phyloP scores from a whole-genome alignment of 2,113 vertebrate species.

The Siniperca knerii region DNA sequence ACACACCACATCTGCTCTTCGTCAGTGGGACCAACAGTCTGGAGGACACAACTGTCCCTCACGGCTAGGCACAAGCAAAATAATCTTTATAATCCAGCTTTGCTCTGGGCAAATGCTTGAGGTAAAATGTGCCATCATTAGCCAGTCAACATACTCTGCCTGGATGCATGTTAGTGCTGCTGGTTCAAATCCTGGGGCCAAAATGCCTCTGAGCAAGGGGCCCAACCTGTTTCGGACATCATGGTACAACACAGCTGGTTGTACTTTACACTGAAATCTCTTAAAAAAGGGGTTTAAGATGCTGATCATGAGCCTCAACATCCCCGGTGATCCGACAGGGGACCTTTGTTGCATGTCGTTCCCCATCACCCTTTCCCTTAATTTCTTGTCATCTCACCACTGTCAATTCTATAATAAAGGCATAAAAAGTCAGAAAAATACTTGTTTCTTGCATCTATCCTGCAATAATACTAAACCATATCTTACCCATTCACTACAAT shows the following conservation, averaged over 20 bases:
- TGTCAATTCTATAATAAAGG: not conserved
- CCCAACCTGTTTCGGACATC: not conserved
- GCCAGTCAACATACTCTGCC: not conserved
- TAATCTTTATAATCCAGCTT: not conserved
- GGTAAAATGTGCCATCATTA: constrained; percentile 16
- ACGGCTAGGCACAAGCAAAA: not conserved
- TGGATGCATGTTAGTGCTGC: not conserved
- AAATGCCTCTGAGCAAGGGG: not conserved
- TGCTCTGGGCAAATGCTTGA: not conserved
- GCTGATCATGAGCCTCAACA: too few relatives aligned
- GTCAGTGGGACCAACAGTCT: constrained; percentile 21
- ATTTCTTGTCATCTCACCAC: not conserved
- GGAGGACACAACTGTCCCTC: constrained; percentile 16
- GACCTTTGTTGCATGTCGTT: not conserved
- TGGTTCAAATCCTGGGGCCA: not conserved
- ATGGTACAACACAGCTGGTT: not conserved
- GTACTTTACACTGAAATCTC: not conserved
- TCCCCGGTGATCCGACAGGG: too few relatives aligned
- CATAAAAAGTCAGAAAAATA: not conserved
- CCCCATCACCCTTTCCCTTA: too few relatives aligned
- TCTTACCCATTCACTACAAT: not conserved
- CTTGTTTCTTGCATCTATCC: not conserved
- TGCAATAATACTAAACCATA: not conserved
- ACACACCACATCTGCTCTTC: constrained; percentile 40
- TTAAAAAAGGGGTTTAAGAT: too few relatives aligned